Evolutionary conservation across 2,888 invertebrate species (phyloP), one percentile per base, ranked within the genome.

Genomic region (Lasioglossum villosulum): DNA sequence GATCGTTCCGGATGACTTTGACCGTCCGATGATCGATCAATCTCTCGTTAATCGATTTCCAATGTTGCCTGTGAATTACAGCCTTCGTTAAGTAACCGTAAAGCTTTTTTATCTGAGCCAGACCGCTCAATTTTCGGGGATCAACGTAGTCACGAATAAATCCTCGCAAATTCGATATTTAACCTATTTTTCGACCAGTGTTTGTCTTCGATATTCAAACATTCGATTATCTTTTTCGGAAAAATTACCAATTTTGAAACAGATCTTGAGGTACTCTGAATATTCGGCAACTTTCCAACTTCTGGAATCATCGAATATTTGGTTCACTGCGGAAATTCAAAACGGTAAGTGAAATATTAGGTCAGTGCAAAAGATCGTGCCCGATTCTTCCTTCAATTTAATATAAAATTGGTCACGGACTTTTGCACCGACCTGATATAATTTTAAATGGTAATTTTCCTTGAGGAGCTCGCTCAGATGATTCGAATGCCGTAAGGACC

Each of bases 11-110:
- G 45, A 27, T 45, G 71, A 72, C 71, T 45, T 72, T 72, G 48
- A 72, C 23, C 34, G 45, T 68, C 23, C 37, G 12, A 1, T 10
- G 37, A 37, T 68, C 68, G 68, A 68, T 68, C 68, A 37, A 68
- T n/a, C 19, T 45, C 72, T 30, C 34, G 45, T 34, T 72, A 30
- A 48, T 71, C 72, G 72, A 39, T 42, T 30, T 72, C 16, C 68
- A 68, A 37, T 34, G 34, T 39, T 23, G 34, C 10, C 68, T n/a
- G 34, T 0, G 10, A 68, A 23, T 68, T 23, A n/a, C 34, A 37
- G n/a, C 10, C 68, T 68, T 68, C 12, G 37, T 66, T 30, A 19
- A 66, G 16, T 66, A 66, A 66, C 66, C 52, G 23, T 23, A 23
- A 52, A 3, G 23, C 8, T 10, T 52, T 52, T 23, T 23, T 8